Conservation (phyloP, 30 jellyfish, hydroid and myxozoan species). For the Phacellophora camtschatica region DNA sequence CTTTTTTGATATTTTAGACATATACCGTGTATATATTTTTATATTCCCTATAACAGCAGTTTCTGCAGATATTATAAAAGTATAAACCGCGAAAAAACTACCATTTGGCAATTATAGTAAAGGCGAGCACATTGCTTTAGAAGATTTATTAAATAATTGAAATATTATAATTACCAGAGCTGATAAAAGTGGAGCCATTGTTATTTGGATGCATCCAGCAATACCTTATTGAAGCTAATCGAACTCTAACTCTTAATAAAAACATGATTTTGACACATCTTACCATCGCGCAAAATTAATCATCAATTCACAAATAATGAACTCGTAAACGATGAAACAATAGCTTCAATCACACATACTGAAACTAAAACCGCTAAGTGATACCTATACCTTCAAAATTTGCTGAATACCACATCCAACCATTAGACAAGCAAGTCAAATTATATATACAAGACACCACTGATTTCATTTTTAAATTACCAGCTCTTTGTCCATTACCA, state of each 20-base stretch:
- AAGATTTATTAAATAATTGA: neutral
- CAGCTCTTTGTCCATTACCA: too few species aligned
- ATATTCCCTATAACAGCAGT: constrained; percentile 5
- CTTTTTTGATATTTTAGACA: too few species aligned
- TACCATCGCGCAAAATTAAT: neutral
- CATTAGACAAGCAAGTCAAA: too few species aligned
- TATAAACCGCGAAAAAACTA: neutral
- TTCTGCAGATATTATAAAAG: neutral
- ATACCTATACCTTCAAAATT: neutral
- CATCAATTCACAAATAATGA: neutral
- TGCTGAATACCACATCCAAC: neutral
- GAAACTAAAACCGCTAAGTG: constrained; percentile 5
- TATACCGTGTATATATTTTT: too few species aligned
- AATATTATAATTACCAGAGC: constrained; percentile 3
- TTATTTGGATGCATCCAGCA: neutral
- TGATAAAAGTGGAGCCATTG: constrained; percentile 20
- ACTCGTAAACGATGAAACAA: neutral
- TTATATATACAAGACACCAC: too few species aligned
- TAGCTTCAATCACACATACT: neutral
- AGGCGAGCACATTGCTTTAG: neutral
- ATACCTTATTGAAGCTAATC: neutral
- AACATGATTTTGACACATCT: neutral
- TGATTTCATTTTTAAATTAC: too few species aligned
- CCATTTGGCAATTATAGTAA: neutral
- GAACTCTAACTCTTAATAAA: neutral